phyloP scores from a whole-genome alignment of 2,113 vertebrate genomes.

The Pelecanus crispus region DNA sequence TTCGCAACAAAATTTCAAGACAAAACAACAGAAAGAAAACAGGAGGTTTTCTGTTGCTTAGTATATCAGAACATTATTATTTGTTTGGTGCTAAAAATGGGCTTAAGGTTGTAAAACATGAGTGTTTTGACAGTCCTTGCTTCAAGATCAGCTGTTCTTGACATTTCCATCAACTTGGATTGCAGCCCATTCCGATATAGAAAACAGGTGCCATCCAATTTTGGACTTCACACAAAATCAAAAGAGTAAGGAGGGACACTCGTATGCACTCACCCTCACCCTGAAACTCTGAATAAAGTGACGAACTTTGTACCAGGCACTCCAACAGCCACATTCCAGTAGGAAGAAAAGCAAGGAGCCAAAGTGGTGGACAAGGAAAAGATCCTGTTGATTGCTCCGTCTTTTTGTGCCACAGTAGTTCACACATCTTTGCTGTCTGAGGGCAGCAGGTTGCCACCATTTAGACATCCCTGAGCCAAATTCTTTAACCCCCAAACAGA shows the following conservation, averaged over 20 bases:
- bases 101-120: background rate
- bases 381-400: background rate
- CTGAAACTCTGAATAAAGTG: background rate
- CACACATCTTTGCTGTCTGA: background rate
- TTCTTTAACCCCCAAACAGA: background rate
- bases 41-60: background rate
- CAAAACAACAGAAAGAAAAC: background rate
- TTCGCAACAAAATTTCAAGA: background rate
- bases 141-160: conserved; percentile 33
- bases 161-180: conserved; percentile 25
- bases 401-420: background rate
- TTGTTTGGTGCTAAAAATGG: background rate
- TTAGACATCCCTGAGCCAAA: background rate
- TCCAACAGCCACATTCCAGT: background rate
- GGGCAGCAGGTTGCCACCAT: background rate
- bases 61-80: background rate
- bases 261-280: background rate
- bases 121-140: background rate
- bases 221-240: background rate
- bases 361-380: background rate
- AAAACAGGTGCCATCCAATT: conserved; percentile 10
- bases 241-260: background rate
- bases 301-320: background rate
- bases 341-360: background rate
- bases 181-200: background rate